Percentiles rank a stretch among this genome's conserved stretches.
Conservation (phyloP, 1,140 invertebrate genomes). For the Tetramorium alpestre region DNA sequence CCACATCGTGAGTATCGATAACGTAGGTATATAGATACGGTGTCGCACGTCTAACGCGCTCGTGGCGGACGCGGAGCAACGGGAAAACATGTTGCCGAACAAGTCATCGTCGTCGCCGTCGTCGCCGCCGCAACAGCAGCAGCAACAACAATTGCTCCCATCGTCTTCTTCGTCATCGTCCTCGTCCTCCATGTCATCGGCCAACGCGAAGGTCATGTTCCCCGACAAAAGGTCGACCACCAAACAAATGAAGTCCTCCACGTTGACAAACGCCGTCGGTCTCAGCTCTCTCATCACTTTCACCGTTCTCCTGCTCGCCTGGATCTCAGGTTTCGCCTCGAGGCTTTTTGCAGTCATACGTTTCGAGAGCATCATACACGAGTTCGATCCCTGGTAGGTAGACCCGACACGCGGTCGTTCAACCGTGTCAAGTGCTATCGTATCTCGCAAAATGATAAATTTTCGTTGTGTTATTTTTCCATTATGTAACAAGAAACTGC, state of each 20-base stretch:
- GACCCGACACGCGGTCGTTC: background rate
- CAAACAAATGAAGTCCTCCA: slow-evolving; percentile 84
- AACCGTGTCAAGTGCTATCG: background rate
- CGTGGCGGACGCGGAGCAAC: background rate
- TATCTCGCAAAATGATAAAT: background rate
- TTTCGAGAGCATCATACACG: slow-evolving; percentile 99
- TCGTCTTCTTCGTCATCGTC: background rate
- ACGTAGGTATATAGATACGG: slow-evolving; percentile 34
- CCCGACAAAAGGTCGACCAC: slow-evolving; percentile 80
- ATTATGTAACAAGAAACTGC: background rate
- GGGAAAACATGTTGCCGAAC: slow-evolving; percentile 74
- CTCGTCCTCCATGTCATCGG: slow-evolving; percentile 47
- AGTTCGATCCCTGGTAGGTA: slow-evolving; percentile 99
- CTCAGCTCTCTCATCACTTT: slow-evolving; percentile 95
- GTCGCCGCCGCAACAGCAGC: background rate
- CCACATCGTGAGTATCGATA: slow-evolving; percentile 39
- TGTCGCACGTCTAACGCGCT: slow-evolving; percentile 18
- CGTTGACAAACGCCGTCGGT: slow-evolving; percentile 88
- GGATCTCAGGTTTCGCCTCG: slow-evolving; percentile 98
- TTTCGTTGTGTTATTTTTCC: background rate
- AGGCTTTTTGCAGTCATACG: slow-evolving; percentile 99
- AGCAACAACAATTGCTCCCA: background rate
- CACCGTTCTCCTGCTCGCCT: slow-evolving; percentile 96
- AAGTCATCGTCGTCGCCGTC: slow-evolving; percentile 67
- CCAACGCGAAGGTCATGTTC: slow-evolving; percentile 79